phyloP scores from a whole-genome alignment of 1,140 invertebrate species.

The Drosophila takahashii region DNA sequence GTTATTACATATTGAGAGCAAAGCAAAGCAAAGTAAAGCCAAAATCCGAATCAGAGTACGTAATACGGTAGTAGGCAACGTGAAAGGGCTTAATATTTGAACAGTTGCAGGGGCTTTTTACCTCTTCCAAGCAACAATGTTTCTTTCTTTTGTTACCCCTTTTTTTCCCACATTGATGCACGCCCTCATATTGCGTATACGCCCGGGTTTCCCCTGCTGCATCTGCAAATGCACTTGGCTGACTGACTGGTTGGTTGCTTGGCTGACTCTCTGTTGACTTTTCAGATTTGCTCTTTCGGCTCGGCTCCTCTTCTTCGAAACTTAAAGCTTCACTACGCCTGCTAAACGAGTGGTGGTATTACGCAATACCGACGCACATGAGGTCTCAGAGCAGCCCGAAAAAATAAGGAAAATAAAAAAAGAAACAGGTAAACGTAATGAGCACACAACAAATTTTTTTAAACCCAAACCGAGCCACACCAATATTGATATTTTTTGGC shows the following conservation, averaged over 20 bases:
- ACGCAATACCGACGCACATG: constrained; percentile 75
- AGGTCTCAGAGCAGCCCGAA: constrained; percentile 36
- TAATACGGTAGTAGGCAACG: constrained; percentile 37
- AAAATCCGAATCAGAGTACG: constrained; percentile 45
- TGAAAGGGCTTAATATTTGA: constrained; percentile 37
- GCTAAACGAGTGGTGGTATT: constrained; percentile 75
- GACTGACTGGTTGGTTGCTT: constrained; percentile 24
- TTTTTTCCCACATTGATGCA: constrained; percentile 51
- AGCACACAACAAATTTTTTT: constrained; percentile 46
- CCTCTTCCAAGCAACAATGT: constrained; percentile 29
- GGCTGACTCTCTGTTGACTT: constrained; percentile 74
- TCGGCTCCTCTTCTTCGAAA: constrained; percentile 53
- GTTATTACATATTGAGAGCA: constrained; percentile 33
- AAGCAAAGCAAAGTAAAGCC: neutral
- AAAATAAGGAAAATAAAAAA: constrained; percentile 10
- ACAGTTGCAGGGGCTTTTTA: constrained; percentile 24
- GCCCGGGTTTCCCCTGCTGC: constrained; percentile 30
- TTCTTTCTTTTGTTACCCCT: constrained; percentile 10
- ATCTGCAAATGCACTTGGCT: constrained; percentile 67
- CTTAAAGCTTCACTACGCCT: constrained; percentile 63
- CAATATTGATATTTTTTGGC: constrained; percentile 79
- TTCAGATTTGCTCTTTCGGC: constrained; percentile 58
- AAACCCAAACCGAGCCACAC: constrained; percentile 45
- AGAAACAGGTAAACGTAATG: constrained; percentile 74
- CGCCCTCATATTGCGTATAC: constrained; percentile 51